phyloP scores from a whole-genome alignment of 1,140 invertebrate genomes.

The Gryllus bimaculatus region DNA sequence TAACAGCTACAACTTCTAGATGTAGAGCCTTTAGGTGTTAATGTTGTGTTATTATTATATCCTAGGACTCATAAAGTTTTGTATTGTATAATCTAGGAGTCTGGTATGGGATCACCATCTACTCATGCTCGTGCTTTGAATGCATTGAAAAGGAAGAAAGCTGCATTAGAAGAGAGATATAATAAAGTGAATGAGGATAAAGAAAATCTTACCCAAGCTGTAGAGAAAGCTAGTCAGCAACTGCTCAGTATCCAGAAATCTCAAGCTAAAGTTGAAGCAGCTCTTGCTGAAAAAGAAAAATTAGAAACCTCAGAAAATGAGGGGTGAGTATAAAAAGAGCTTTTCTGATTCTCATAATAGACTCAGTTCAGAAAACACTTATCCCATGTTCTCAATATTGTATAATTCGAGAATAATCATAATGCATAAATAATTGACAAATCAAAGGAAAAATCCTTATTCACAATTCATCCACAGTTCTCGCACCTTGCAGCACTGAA shows the following conservation, averaged over 20 bases:
- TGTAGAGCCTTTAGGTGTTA: too few species aligned
- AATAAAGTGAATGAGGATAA: conserved; percentile 21
- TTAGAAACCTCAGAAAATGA: conserved; percentile 18
- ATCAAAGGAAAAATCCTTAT: neutral
- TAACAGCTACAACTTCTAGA: too few species aligned
- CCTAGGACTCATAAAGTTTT: too few species aligned
- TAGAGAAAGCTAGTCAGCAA: neutral
- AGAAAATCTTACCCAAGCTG: conserved; percentile 7
- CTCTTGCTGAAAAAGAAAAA: conserved; percentile 6
- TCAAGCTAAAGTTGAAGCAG: neutral
- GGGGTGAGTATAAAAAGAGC: conserved; percentile 8
- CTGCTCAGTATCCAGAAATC: neutral
- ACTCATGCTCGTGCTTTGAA: conserved; percentile 9
- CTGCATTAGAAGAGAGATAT: conserved; percentile 15
- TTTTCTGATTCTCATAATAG: neutral
- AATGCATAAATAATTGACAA: too few species aligned
- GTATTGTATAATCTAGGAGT: neutral
- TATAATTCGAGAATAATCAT: too few species aligned
- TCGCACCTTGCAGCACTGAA: too few species aligned
- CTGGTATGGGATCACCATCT: neutral
- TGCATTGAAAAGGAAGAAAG: conserved; percentile 11
- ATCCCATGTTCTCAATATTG: too few species aligned
- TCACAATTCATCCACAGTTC: neutral
- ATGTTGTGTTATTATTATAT: too few species aligned
- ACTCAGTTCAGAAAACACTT: too few species aligned